phyloP scores from a whole-genome alignment of 2,888 invertebrate genomes.

The Leptinotarsa peninsularis region DNA sequence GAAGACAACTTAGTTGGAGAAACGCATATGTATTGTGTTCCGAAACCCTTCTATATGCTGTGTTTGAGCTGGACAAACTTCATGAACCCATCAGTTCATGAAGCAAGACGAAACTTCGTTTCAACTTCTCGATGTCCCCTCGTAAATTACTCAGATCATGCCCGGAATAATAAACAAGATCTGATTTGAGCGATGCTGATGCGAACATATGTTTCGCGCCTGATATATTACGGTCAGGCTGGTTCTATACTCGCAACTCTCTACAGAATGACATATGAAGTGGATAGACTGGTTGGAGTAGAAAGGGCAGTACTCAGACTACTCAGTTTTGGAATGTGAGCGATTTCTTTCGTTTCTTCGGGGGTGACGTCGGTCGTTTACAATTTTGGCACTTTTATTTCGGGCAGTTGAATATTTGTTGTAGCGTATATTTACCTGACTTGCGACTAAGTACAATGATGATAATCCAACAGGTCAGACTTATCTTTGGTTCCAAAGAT shows the following conservation, averaged over 20 bases:
- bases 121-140: neutral
- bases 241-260: conserved; percentile 11
- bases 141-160: conserved; percentile 27
- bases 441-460: too few species aligned
- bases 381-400: neutral
- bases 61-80: too few species aligned
- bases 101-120: neutral
- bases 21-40: too few species aligned
- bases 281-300: conserved; percentile 3
- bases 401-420: neutral
- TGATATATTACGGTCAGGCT: conserved; percentile 50
- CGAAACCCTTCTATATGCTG: too few species aligned
- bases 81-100: too few species aligned
- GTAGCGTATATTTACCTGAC: too few species aligned
- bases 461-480: too few species aligned
- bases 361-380: neutral
- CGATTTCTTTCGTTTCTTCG: conserved; percentile 1
- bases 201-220: conserved; percentile 47
- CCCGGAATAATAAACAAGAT: conserved; percentile 45
- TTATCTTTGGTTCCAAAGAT: too few species aligned
- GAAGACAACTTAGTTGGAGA: too few species aligned
- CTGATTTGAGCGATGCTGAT: conserved; percentile 47
- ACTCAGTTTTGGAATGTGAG: neutral
- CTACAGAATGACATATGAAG: conserved; percentile 1
- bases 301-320: neutral